phyloP scores from a whole-genome alignment of 2,888 invertebrate genomes.

The Apeira syringaria region DNA sequence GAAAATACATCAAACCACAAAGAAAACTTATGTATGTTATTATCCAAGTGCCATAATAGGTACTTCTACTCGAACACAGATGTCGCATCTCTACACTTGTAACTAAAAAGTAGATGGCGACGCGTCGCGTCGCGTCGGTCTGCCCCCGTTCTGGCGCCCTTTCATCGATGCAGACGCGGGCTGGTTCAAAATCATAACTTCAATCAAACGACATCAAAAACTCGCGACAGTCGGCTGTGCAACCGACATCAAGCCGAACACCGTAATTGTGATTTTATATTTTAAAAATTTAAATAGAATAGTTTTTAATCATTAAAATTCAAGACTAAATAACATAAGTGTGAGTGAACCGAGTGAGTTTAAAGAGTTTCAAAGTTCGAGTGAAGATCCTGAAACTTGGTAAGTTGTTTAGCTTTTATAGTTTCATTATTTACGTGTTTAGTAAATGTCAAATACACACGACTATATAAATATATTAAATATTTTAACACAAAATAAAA shows the following conservation, averaged over 20 bases:
- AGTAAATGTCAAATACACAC: too few relatives aligned
- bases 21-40: too few relatives aligned
- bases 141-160: slow-evolving; percentile 34
- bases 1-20: too few relatives aligned
- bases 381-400: slow-evolving; percentile 16
- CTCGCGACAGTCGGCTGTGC: slow-evolving; percentile 57
- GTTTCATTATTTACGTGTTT: too few relatives aligned
- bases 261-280: slow-evolving; percentile 8
- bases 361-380: slow-evolving; percentile 2
- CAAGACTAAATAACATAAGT: slow-evolving; percentile 8
- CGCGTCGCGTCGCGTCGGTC: too few relatives aligned
- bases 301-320: not conserved
- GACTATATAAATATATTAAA: too few relatives aligned
- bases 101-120: slow-evolving; percentile 44
- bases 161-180: slow-evolving; percentile 51
- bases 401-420: slow-evolving; percentile 18
- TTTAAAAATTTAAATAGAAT: not conserved
- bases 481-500: too few relatives aligned
- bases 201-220: slow-evolving; percentile 73
- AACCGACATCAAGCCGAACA: slow-evolving; percentile 8
- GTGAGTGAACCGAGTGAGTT: slow-evolving; percentile 18
- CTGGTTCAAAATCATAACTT: slow-evolving; percentile 58
- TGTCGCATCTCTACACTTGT: slow-evolving; percentile 36
- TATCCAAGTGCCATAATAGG: too few relatives aligned
- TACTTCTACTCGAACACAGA: slow-evolving; percentile 51